Percentiles rank a stretch among this genome's conserved stretches.
Conservation (phyloP, 2,797 vertebrate genomes). For the Astyanax mexicanus region DNA sequence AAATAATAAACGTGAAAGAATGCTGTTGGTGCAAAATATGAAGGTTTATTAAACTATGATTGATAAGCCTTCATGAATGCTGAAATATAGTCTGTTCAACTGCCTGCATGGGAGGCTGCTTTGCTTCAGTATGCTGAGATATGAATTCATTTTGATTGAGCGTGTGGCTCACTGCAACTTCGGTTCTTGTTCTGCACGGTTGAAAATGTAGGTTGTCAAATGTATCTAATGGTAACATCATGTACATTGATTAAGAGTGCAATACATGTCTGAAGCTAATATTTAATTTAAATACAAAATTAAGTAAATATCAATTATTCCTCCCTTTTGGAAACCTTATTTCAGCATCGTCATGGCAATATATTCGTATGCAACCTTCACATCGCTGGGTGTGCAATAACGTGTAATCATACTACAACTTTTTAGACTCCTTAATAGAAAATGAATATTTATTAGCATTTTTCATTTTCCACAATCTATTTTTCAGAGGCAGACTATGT, state of each 20-base stretch:
- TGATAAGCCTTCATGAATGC: constrained; percentile 47
- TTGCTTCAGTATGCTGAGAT: constrained; percentile 25
- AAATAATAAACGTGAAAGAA: constrained; percentile 41
- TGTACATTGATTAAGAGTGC: background rate
- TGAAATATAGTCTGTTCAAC: constrained; percentile 26
- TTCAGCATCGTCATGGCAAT: too few relatives aligned
- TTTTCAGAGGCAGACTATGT: too few relatives aligned
- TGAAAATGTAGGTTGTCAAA: background rate
- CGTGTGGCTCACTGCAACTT: constrained; percentile 18
- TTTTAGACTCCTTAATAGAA: too few relatives aligned
- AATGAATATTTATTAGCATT: too few relatives aligned
- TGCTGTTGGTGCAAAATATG: constrained; percentile 53
- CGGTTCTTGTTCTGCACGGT: background rate
- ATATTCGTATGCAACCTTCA: too few relatives aligned
- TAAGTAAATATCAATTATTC: too few relatives aligned
- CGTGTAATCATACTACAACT: too few relatives aligned
- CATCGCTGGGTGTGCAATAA: too few relatives aligned
- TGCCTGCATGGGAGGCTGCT: constrained; percentile 13
- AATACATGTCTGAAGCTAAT: background rate
- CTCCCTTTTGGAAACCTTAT: too few relatives aligned
- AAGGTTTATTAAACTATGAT: constrained; percentile 56
- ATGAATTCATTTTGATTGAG: constrained; percentile 30
- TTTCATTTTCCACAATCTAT: too few relatives aligned
- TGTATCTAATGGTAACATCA: constrained; percentile 49
- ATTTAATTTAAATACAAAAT: too few relatives aligned